Conservation (phyloP, 2,113 vertebrate genomes). For the Sardina pilchardus region DNA sequence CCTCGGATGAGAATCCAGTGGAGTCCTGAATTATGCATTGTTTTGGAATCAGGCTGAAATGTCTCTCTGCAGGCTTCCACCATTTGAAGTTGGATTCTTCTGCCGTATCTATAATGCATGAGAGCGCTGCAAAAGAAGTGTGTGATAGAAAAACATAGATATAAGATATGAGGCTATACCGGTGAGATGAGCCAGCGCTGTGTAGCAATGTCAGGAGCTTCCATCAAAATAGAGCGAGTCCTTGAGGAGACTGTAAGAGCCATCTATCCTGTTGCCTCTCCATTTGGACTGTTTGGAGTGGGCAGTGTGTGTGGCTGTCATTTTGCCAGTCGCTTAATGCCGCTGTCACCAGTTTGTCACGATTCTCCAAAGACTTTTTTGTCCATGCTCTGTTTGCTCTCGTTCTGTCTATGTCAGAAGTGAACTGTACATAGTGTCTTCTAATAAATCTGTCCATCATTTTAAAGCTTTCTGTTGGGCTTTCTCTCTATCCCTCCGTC, state of each 20-base stretch:
- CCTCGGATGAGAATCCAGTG: conserved; percentile 10
- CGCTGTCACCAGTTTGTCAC: neutral
- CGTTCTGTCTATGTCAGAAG: neutral
- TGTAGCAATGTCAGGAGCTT: neutral
- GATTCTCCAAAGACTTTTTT: neutral
- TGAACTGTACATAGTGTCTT: neutral
- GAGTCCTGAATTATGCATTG: conserved; percentile 17
- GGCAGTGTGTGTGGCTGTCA: neutral
- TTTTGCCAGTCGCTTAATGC: neutral
- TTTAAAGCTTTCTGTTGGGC: neutral
- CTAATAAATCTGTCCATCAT: conserved; percentile 14
- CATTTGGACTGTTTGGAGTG: neutral
- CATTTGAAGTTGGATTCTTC: conserved; percentile 20
- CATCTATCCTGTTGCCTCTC: conserved; percentile 16
- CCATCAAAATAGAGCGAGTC: neutral
- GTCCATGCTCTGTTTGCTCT: neutral
- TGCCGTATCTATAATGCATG: conserved; percentile 22
- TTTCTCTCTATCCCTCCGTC: neutral
- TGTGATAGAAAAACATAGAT: neutral
- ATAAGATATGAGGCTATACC: neutral
- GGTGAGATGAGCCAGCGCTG: neutral
- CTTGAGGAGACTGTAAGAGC: neutral
- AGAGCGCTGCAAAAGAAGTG: conserved; percentile 5
- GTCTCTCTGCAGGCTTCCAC: conserved; percentile 4
- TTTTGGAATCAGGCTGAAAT: conserved; percentile 16